Percentiles rank a stretch among this genome's conserved stretches.
Evolutionary conservation across 1,140 invertebrate genomes (phyloP).

Genomic region (Thaumetopoea pityocampa): DNA sequence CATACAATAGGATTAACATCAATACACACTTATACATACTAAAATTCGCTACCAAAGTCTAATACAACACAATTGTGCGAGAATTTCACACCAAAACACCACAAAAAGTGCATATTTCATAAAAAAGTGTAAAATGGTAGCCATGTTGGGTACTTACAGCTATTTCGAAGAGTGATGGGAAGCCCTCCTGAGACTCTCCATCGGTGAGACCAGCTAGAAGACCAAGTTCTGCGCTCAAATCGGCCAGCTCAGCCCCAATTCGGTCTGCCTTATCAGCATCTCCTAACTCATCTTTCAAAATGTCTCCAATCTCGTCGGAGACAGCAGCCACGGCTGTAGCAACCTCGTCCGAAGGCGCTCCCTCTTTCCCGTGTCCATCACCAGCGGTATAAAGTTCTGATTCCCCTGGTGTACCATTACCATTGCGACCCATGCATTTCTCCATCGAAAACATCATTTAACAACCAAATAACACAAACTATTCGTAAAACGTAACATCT

Average conservation of each 20-base stretch:
- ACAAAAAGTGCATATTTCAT: no score
- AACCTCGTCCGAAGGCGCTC: slow-evolving; percentile 53
- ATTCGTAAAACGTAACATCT: slow-evolving; percentile 64
- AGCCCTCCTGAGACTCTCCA: slow-evolving; percentile 50
- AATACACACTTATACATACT: no score
- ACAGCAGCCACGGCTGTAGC: slow-evolving; percentile 59
- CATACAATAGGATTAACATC: no score
- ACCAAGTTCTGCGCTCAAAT: slow-evolving; percentile 56
- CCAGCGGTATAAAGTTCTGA: slow-evolving; percentile 48
- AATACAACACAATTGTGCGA: no score
- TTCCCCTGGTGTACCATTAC: slow-evolving; percentile 32
- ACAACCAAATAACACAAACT: slow-evolving; percentile 50
- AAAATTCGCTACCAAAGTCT: no score
- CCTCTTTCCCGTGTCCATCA: slow-evolving; percentile 34
- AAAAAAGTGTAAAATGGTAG: no score
- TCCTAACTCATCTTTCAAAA: slow-evolving; percentile 59
- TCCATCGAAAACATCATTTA: slow-evolving; percentile 69
- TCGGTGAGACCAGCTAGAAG: slow-evolving; percentile 55
- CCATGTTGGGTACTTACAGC: slow-evolving; percentile 50
- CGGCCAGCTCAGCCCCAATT: slow-evolving; percentile 60
- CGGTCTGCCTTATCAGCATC: slow-evolving; percentile 57
- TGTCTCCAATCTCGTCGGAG: slow-evolving; percentile 65
- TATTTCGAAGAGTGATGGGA: slow-evolving; percentile 61
- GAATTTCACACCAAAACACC: no score
- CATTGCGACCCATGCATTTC: slow-evolving; percentile 53